These are phyloP conservation scores for Hybognathus amarus DNA, from an alignment of 2,797 vertebrate species.

Conservation along the genomic window DNA sequence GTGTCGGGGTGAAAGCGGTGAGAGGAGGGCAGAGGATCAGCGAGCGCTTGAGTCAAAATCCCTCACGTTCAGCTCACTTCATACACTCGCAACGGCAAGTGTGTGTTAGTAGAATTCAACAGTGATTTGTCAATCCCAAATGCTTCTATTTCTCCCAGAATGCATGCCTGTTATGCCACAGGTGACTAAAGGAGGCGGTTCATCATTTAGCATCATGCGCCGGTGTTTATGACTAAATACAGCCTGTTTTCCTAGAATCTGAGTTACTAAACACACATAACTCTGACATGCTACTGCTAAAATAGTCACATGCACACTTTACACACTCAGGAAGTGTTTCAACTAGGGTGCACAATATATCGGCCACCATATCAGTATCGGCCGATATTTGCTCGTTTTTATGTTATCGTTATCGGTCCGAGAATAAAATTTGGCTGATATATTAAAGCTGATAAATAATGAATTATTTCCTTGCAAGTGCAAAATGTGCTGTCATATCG, in stretches of 20 bases:
- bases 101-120: neutral
- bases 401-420: too few relatives aligned
- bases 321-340: neutral
- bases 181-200: neutral
- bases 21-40: constrained; percentile 42
- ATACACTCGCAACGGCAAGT: neutral
- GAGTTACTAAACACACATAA: neutral
- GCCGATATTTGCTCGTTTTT: too few relatives aligned
- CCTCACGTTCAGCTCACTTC: constrained; percentile 52
- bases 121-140: neutral
- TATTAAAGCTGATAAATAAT: too few relatives aligned
- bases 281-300: neutral
- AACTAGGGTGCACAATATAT: neutral
- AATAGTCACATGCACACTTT: neutral
- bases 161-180: neutral
- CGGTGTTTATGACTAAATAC: neutral
- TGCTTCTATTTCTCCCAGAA: neutral
- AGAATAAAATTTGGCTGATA: too few relatives aligned
- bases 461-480: too few relatives aligned
- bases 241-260: neutral
- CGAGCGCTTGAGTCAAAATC: constrained; percentile 56
- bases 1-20: constrained; percentile 66
- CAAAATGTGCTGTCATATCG: too few relatives aligned
- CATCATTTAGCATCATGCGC: neutral
- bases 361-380: too few relatives aligned